Evolutionary conservation across 2,888 invertebrate species (phyloP).

Genomic region (Drosophila formosana): DNA sequence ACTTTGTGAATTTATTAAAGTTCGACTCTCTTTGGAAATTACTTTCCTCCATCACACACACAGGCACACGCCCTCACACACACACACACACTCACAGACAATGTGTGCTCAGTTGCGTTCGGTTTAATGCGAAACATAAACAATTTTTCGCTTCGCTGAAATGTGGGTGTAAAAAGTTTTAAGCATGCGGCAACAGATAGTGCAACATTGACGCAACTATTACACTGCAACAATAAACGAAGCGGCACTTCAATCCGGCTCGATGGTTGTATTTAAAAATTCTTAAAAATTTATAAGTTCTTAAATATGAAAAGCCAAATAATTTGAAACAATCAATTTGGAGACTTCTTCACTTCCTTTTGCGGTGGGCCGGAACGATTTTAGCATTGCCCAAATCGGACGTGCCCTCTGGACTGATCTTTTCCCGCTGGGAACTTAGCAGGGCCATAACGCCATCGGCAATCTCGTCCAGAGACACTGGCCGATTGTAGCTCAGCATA

Average conservation of each 20-base stretch:
- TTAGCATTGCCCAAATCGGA: constrained; percentile 33
- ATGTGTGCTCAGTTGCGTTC: constrained; percentile 14
- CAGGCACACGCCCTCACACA: too few relatives aligned
- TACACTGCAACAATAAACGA: constrained; percentile 1
- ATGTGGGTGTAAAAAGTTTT: constrained; percentile 37
- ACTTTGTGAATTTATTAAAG: background rate
- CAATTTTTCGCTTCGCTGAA: constrained; percentile 48
- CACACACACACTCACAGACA: constrained; percentile 3
- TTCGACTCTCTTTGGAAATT: background rate
- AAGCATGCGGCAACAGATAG: constrained; percentile 20
- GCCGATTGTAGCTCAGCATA: constrained; percentile 59
- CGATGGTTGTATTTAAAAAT: background rate
- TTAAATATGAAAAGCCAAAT: background rate
- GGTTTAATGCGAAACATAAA: constrained; percentile 47
- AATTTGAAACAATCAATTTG: background rate
- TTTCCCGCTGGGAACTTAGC: constrained; percentile 46
- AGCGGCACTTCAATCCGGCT: background rate
- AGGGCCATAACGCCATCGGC: constrained; percentile 45
- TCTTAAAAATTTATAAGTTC: background rate
- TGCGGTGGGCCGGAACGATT: constrained; percentile 6
- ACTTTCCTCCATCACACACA: background rate
- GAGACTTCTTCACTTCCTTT: constrained; percentile 11
- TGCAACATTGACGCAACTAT: constrained; percentile 10
- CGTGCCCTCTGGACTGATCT: constrained; percentile 25
- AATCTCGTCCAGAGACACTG: constrained; percentile 66